Conservation (phyloP, 2,797 vertebrate genomes). For the Lagocephalus sceleratus region DNA sequence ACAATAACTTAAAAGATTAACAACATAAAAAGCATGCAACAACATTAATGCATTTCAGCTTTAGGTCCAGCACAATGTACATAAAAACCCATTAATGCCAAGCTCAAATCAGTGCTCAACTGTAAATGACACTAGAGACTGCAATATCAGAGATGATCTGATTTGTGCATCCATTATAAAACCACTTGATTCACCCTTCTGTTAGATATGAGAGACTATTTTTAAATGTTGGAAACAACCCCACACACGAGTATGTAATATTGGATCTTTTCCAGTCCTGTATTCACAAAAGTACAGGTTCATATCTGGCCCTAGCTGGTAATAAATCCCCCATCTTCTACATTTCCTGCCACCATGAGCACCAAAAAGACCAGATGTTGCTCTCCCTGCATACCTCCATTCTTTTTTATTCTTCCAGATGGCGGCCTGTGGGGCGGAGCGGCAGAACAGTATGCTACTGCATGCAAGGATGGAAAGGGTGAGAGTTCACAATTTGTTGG, state of each 20-base stretch:
- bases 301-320: constrained; percentile 25
- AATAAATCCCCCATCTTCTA: constrained; percentile 51
- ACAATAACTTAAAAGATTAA: constrained; percentile 32
- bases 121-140: constrained; percentile 7
- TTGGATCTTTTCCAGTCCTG: constrained; percentile 22
- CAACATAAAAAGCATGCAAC: constrained; percentile 27
- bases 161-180: constrained; percentile 23
- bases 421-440: constrained; percentile 55
- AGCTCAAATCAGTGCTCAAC: constrained; percentile 1
- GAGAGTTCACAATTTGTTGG: no score
- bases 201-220: constrained; percentile 21
- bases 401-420: constrained; percentile 55
- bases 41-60: constrained; percentile 21
- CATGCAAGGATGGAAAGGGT: constrained; percentile 4
- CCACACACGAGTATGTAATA: constrained; percentile 17
- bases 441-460: constrained; percentile 34
- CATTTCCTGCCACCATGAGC: constrained; percentile 42
- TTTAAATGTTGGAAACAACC: constrained; percentile 29
- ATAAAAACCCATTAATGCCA: constrained; percentile 26
- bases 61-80: constrained; percentile 7
- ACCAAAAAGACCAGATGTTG: constrained; percentile 65
- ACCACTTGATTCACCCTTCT: constrained; percentile 22
- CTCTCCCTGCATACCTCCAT: constrained; percentile 54
- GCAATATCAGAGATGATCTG: constrained; percentile 15
- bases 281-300: constrained; percentile 46